These are phyloP conservation scores for Myotis vivesi DNA, from an alignment of 2,797 vertebrate genomes.

Conservation along the genomic window DNA sequence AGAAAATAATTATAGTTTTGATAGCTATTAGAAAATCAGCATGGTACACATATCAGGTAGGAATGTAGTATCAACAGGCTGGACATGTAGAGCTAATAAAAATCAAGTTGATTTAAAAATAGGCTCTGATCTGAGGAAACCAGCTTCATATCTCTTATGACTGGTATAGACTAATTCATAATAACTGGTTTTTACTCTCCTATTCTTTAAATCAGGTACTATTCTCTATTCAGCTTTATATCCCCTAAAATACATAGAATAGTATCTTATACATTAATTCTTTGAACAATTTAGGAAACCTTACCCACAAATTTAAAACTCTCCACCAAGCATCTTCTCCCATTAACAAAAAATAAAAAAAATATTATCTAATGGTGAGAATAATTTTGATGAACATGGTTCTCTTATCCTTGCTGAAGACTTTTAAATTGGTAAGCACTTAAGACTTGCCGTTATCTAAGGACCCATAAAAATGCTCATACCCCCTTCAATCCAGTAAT, in stretches of 20 bases:
- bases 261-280: not conserved
- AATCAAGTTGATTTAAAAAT: slow-evolving; percentile 5
- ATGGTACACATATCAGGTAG: not conserved
- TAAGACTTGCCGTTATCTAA: not conserved
- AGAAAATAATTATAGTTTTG: not conserved
- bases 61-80: not conserved
- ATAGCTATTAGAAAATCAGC: slow-evolving; percentile 11
- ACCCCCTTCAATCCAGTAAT: not conserved
- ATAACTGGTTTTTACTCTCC: not conserved
- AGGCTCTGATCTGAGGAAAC: not conserved
- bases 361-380: not conserved
- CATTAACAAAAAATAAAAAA: not conserved
- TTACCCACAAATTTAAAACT: not conserved
- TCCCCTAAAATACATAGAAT: not conserved
- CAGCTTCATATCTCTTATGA: not conserved
- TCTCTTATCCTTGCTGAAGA: not conserved
- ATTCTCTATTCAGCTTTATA: not conserved
- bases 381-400: not conserved
- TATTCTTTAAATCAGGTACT: not conserved
- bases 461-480: not conserved
- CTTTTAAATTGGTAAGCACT: not conserved
- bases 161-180: not conserved
- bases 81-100: not conserved
- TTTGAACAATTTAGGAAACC: slow-evolving; percentile 6
- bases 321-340: not conserved